Conservation (phyloP, 1,140 invertebrate genomes). For the Caenorhabditis brenneri region DNA sequence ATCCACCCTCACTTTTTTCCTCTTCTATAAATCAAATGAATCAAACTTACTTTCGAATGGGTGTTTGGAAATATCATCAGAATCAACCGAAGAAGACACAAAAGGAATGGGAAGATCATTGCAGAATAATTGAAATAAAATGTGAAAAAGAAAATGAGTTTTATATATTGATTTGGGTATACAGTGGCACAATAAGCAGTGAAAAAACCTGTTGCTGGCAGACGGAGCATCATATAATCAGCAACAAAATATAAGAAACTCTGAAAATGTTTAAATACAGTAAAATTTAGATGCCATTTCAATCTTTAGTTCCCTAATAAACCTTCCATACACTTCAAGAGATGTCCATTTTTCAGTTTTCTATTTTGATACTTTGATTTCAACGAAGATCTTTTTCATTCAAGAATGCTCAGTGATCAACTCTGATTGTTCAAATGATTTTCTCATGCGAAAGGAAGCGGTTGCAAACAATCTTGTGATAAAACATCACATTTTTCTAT, state of each 20-base stretch:
- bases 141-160: slow-evolving; percentile 7
- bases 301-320: too few species aligned
- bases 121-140: slow-evolving; percentile 33
- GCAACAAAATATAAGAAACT: slow-evolving; percentile 2
- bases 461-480: slow-evolving; percentile 10
- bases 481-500: slow-evolving; percentile 30
- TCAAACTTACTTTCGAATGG: not conserved
- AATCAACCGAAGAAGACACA: not conserved
- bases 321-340: too few species aligned
- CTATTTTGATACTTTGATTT: too few species aligned
- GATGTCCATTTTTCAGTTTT: too few species aligned
- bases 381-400: too few species aligned
- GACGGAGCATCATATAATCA: slow-evolving; percentile 20
- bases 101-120: not conserved
- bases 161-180: slow-evolving; percentile 14
- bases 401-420: not conserved
- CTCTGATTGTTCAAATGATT: not conserved
- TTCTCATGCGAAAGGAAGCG: not conserved
- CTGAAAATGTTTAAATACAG: not conserved
- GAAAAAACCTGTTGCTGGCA: not conserved
- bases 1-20: not conserved
- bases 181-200: slow-evolving; percentile 10
- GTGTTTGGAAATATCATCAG: slow-evolving; percentile 35
- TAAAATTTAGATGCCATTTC: too few species aligned
- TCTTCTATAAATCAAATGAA: not conserved